Evolutionary conservation across 2,113 vertebrate species (phyloP).

Genomic region (Zosterops lateralis): DNA sequence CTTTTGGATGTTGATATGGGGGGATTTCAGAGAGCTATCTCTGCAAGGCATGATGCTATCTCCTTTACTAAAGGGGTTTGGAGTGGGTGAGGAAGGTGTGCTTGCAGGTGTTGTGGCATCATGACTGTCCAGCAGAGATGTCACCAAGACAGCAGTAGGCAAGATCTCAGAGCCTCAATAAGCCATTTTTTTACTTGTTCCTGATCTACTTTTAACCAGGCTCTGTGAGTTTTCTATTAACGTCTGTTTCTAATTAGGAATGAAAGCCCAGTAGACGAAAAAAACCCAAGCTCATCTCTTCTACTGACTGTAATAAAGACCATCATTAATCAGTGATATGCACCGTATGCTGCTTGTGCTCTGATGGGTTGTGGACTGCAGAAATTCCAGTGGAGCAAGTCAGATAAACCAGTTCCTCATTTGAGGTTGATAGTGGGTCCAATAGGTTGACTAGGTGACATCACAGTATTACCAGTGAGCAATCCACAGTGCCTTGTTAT

Average conservation of each 20-base stretch:
- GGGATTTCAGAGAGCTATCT: not conserved
- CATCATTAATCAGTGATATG: not conserved
- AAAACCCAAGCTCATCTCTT: not conserved
- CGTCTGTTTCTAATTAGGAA: constrained; percentile 39
- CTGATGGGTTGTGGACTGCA: not conserved
- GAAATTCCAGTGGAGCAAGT: not conserved
- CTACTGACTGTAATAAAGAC: not conserved
- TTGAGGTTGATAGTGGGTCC: not conserved
- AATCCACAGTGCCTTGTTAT: not conserved
- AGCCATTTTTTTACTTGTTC: not conserved
- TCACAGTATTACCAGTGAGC: not conserved
- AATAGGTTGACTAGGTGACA: not conserved
- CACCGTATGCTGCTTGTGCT: not conserved
- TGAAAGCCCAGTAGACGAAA: not conserved
- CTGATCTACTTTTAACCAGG: not conserved
- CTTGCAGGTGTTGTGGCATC: not conserved
- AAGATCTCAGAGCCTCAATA: not conserved
- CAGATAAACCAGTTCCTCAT: not conserved
- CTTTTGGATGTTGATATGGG: not conserved
- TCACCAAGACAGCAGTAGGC: not conserved
- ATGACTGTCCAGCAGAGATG: not conserved
- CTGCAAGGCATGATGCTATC: not conserved
- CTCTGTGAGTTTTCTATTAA: not conserved
- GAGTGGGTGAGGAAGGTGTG: not conserved
- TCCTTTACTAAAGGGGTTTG: not conserved